Percentiles rank a stretch among this genome's conserved stretches.
Conservation (phyloP, 1,140 invertebrate species). For the Triops longicaudatus region DNA sequence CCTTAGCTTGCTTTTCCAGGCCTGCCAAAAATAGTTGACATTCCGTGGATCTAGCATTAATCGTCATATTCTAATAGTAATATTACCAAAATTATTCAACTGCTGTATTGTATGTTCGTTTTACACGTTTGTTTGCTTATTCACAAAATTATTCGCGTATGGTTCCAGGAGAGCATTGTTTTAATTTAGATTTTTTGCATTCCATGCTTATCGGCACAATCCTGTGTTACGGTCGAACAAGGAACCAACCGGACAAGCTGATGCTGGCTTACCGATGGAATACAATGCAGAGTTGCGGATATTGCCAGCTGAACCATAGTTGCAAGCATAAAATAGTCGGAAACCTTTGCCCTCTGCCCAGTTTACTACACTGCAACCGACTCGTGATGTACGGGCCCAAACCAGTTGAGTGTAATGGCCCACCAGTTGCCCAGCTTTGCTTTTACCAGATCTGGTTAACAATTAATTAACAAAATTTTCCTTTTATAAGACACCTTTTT, state of each 20-base stretch:
- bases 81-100: too few relatives aligned
- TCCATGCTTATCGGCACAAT: neutral
- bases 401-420: slow-evolving; percentile 43
- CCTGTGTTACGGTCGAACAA: neutral
- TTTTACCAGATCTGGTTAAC: neutral
- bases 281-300: slow-evolving; percentile 25
- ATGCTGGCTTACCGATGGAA: slow-evolving; percentile 28
- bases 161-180: too few relatives aligned
- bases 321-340: slow-evolving; percentile 29
- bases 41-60: too few relatives aligned
- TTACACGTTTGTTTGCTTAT: too few relatives aligned
- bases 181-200: neutral
- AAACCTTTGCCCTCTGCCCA: neutral
- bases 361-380: slow-evolving; percentile 36
- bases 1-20: too few relatives aligned
- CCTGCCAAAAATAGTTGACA: too few relatives aligned
- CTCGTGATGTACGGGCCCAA: slow-evolving; percentile 40
- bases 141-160: too few relatives aligned
- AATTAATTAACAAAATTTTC: neutral
- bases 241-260: slow-evolving; percentile 30
- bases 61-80: too few relatives aligned
- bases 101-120: too few relatives aligned
- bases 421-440: slow-evolving; percentile 24
- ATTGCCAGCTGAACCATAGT: slow-evolving; percentile 32
- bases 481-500: too few relatives aligned